phyloP scores from a whole-genome alignment of 2,888 invertebrate genomes.

The Spodoptera exigua region DNA sequence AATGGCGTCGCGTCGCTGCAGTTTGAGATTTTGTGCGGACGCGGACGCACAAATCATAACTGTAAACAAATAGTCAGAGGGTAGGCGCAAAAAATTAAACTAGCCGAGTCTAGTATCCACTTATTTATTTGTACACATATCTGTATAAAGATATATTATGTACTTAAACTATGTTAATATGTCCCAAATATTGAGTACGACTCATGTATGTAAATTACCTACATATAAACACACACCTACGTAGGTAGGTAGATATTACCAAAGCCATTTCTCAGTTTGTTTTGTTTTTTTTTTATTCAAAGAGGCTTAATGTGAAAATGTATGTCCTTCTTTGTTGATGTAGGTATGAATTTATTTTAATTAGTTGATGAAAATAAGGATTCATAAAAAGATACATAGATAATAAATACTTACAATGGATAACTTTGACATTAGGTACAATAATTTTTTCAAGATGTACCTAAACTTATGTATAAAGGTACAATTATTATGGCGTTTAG shows the following conservation, averaged over 20 bases:
- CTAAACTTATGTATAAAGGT: no score
- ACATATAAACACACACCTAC: conserved; percentile 23
- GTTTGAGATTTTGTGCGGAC: no score
- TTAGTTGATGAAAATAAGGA: no score
- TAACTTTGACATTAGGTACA: no score
- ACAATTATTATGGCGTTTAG: no score
- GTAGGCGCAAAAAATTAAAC: conserved; percentile 18
- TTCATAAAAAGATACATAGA: no score
- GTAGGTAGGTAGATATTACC: neutral
- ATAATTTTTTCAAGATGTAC: no score
- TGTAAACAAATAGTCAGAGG: conserved; percentile 24
- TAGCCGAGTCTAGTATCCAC: conserved; percentile 12
- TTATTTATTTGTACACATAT: conserved; percentile 34
- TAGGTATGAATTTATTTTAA: no score
- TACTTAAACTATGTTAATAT: conserved; percentile 17
- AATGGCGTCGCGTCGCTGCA: neutral
- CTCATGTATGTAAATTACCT: conserved; percentile 29
- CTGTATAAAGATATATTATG: conserved; percentile 29
- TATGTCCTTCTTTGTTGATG: no score
- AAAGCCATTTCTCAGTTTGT: conserved; percentile 35
- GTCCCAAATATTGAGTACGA: conserved; percentile 27
- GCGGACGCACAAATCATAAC: neutral
- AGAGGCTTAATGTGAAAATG: conserved; percentile 9
- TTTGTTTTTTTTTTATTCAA: conserved; percentile 16
- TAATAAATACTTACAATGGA: no score